Base-by-base conservation (phyloP, 2,888 invertebrate genomes). In the Conus canariensis region DNA sequence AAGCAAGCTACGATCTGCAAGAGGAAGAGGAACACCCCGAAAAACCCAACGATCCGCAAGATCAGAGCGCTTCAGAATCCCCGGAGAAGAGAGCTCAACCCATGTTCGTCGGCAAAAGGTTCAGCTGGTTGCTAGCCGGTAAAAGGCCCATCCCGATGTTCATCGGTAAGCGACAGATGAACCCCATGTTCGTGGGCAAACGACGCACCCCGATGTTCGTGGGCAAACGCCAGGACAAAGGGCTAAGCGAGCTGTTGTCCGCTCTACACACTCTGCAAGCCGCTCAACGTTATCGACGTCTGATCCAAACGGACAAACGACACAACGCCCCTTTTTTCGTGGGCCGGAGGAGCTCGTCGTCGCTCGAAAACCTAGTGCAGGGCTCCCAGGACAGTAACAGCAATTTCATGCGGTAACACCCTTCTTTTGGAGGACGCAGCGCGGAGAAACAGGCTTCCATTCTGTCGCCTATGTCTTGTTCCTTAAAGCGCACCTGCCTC, bases 321-420 rank as follows among this genome's bases (percentile, higher is more conserved):
- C 92, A 93, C 91, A 90, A 93, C 59, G 92, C 93, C 25, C 93
- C 93, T 0, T 85, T 93, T 80, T 93, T 93, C 90, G 91, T 93
- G 45, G 93, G 93, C 10, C 92, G 92, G 85, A 87, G 93, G n/a
- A 88, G 87, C 77, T 67, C 80, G 9, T 80, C 88, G 9, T 19
- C 67, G 19, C 56, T 82, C 58, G 88, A 82, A 70, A 25, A 80
- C 14, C 30, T 56, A 19, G 64, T 25, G 58, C 83, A 90, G 70
- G 19, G n/a, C 12, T 45, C 25, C 58, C 56, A 87, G 25, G 30
- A 83, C 8, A 77, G 22, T 30, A 45, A 60, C 16, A 59, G 25
- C 60, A 30, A 60, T 82, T 82, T 60, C 82, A 16, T 82, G 25
- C 88, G 88, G 88, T 88, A 88, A 88, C 88, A 30, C 16, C 45